A percentile compares a stretch with the other conserved stretches of the same genome.
Evolutionary conservation across 2,797 vertebrate species (phyloP).

Genomic region (Cyclura pinguis): DNA sequence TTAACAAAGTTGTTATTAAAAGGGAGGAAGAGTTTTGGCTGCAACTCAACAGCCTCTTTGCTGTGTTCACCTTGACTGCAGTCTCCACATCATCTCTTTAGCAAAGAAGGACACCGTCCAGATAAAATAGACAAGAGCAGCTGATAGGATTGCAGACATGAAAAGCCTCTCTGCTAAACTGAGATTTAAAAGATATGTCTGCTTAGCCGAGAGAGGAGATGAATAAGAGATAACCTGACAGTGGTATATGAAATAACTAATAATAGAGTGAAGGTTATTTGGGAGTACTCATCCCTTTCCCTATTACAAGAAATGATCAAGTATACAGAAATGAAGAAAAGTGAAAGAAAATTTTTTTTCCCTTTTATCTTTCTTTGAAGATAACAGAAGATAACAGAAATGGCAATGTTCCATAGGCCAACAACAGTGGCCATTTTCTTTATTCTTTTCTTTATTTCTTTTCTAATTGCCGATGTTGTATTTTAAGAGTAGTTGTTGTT

Average conservation of each 20-base stretch:
- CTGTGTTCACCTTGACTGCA: neutral
- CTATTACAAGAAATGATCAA: neutral
- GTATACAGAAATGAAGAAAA: neutral
- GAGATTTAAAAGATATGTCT: constrained; percentile 28
- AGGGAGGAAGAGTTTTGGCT: constrained; percentile 17
- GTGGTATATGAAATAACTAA: constrained; percentile 17
- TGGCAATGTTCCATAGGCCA: neutral
- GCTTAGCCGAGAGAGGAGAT: constrained; percentile 5
- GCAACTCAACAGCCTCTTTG: neutral
- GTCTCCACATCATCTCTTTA: neutral
- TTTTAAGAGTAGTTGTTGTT: neutral
- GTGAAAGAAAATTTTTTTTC: too few species aligned
- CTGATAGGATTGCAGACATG: constrained; percentile 33
- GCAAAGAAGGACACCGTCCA: neutral
- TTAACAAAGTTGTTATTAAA: neutral
- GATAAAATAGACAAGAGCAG: constrained; percentile 4
- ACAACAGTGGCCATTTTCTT: neutral
- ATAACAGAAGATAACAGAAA: neutral
- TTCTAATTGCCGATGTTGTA: neutral
- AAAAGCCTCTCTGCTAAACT: constrained; percentile 17
- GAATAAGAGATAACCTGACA: constrained; percentile 21
- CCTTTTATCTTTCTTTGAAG: neutral
- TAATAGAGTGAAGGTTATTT: constrained; percentile 4
- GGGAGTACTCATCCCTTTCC: neutral
- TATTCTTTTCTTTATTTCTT: too few species aligned